These are phyloP conservation scores for Cettia cetti DNA, from an alignment of 2,113 vertebrate species.

Conservation along the genomic window DNA sequence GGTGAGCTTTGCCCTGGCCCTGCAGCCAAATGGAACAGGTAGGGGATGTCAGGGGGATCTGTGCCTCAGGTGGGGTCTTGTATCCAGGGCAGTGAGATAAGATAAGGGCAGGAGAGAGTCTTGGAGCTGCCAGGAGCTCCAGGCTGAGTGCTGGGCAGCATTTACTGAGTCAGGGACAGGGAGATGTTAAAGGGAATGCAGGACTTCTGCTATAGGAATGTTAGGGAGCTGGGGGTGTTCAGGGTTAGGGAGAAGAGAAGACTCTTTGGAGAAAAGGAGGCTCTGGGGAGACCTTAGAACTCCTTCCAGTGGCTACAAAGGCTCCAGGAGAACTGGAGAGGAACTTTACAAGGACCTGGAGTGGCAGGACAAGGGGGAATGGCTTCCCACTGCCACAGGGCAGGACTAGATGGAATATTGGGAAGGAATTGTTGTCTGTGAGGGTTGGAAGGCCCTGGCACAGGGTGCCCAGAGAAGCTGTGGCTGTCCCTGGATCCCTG, in stretches of 20 bases:
- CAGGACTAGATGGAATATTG: accelerated
- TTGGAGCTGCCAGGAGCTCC: neutral
- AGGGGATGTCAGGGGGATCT: neutral
- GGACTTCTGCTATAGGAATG: neutral
- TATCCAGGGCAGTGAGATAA: accelerated
- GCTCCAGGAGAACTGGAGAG: neutral
- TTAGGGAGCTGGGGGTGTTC: neutral
- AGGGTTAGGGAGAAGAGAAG: neutral
- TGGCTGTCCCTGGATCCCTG: neutral
- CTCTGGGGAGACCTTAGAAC: neutral
- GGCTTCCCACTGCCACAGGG: neutral
- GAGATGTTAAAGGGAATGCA: accelerated
- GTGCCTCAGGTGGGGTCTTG: too few relatives aligned
- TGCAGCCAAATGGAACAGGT: accelerated
- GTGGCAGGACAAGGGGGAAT: accelerated
- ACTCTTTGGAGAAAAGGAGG: neutral
- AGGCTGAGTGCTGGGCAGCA: neutral
- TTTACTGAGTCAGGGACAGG: neutral
- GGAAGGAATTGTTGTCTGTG: accelerated
- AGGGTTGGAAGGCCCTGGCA: neutral
- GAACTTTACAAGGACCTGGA: neutral
- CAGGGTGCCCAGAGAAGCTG: neutral
- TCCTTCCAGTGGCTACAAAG: neutral
- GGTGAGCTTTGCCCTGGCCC: constrained; percentile 56
- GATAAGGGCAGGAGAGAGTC: neutral